These are phyloP conservation scores for Tragelaphus strepsiceros DNA, from an alignment of 2,113 vertebrate species.

Conservation along the genomic window DNA sequence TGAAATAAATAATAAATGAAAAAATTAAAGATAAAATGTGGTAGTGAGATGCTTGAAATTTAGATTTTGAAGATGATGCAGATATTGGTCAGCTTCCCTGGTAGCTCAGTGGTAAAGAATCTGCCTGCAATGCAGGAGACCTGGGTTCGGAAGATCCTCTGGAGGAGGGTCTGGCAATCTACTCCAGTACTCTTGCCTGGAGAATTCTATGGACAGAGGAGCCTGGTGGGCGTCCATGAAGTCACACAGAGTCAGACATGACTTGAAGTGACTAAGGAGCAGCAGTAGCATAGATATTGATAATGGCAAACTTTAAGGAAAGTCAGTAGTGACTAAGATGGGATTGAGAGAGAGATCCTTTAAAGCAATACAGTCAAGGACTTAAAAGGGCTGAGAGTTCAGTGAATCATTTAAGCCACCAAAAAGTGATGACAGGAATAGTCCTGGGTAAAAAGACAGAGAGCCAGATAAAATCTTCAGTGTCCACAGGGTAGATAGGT, in stretches of 20 bases:
- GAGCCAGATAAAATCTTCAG: background rate
- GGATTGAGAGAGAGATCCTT: background rate
- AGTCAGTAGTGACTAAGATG: background rate
- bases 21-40: background rate
- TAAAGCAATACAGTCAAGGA: background rate
- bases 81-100: background rate
- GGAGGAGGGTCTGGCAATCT: background rate
- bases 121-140: background rate
- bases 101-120: background rate
- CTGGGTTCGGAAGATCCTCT: background rate
- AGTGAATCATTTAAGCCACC: background rate
- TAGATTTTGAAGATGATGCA: background rate
- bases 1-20: background rate
- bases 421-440: background rate
- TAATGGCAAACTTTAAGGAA: background rate
- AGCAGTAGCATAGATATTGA: background rate
- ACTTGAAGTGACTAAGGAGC: background rate
- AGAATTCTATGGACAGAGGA: background rate
- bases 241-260: background rate
- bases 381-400: background rate
- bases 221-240: background rate
- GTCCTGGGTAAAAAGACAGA: background rate
- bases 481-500: background rate
- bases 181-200: background rate
- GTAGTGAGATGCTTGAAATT: background rate